A percentile compares a stretch with the other conserved stretches of the same genome.
Conservation (phyloP, 2,113 vertebrate genomes). For the Etheostoma spectabile region DNA sequence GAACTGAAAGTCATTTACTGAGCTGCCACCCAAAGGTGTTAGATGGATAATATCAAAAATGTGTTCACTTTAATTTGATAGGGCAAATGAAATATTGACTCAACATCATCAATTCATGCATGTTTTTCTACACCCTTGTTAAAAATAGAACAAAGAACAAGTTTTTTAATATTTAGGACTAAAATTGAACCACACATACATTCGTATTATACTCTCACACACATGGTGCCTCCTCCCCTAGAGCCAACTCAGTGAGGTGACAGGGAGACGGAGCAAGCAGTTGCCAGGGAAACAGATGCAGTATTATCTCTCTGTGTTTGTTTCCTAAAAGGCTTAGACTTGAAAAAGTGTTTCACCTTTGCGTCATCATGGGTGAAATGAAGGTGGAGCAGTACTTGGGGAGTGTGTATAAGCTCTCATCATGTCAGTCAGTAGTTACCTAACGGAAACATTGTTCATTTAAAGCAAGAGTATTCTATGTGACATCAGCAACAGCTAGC, state of each 20-base stretch:
- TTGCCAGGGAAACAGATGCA: constrained; percentile 83
- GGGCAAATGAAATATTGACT: background rate
- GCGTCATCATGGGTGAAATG: constrained; percentile 25
- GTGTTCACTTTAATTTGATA: background rate
- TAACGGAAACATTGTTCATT: background rate
- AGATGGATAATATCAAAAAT: background rate
- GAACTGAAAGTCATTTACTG: background rate
- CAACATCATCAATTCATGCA: background rate
- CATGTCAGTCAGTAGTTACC: constrained; percentile 4
- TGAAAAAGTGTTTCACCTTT: constrained; percentile 47
- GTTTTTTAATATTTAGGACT: background rate
- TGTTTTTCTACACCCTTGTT: background rate
- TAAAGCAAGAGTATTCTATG: background rate
- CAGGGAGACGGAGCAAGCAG: constrained; percentile 65
- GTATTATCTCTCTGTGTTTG: constrained; percentile 62
- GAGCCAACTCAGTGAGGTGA: constrained; percentile 59
- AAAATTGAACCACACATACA: constrained; percentile 25
- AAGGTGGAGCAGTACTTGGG: constrained; percentile 26
- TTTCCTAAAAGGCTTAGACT: constrained; percentile 52
- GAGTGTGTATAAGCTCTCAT: constrained; percentile 3
- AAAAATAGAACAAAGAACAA: constrained; percentile 1
- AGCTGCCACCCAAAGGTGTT: background rate
- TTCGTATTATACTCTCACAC: constrained; percentile 20
- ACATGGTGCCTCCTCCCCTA: constrained; percentile 32
- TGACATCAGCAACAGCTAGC: background rate